Percentiles rank a stretch among this genome's conserved stretches.
These are phyloP conservation scores for Corapipo altera DNA, from an alignment of 2,113 vertebrate genomes.

Conservation along the genomic window DNA sequence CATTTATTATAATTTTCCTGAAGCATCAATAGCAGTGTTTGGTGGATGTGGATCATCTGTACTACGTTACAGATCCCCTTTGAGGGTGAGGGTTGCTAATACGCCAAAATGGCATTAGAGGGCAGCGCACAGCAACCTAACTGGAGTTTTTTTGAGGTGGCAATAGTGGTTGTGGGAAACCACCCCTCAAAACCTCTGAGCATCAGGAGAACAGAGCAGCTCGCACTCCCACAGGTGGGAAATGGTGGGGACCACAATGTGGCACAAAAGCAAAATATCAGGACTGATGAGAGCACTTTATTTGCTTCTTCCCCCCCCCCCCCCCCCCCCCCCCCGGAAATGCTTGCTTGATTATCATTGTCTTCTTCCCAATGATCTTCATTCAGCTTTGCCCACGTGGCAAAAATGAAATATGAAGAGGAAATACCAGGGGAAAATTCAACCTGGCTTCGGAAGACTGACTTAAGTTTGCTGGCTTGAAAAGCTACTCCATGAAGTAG, in stretches of 20 bases:
- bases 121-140: background rate
- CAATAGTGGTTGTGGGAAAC: background rate
- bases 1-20: background rate
- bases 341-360: background rate
- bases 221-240: background rate
- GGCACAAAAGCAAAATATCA: background rate
- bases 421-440: background rate
- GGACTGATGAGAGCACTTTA: background rate
- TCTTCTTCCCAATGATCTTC: background rate
- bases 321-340: background rate
- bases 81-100: background rate
- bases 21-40: background rate
- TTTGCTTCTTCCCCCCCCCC: background rate
- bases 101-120: constrained; percentile 8
- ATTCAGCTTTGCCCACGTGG: background rate
- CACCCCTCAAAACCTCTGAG: background rate
- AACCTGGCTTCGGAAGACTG: background rate
- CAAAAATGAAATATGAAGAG: background rate
- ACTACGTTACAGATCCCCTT: rapidly evolving
- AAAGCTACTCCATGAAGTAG: background rate
- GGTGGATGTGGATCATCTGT: background rate
- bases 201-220: background rate
- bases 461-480: background rate
- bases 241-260: background rate
- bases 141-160: background rate